A percentile compares a stretch with the other conserved stretches of the same genome.
Evolutionary conservation across 2,797 vertebrate genomes (phyloP).

Genomic region (Coilia nasus): DNA sequence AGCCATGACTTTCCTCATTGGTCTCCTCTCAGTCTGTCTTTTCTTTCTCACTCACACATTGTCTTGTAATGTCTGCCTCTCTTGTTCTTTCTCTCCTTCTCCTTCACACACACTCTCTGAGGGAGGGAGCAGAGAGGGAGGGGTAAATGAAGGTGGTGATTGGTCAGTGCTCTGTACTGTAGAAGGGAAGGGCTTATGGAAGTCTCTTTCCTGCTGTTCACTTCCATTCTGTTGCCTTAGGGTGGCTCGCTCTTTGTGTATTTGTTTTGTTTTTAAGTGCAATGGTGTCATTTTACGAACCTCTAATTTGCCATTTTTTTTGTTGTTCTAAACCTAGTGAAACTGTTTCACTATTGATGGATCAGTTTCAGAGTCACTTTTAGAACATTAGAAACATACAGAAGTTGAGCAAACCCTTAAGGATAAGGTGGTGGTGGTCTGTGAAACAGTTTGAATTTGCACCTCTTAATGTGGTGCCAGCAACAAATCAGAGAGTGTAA

Average conservation of each 20-base stretch:
- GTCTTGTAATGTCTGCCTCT: neutral
- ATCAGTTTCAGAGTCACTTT: neutral
- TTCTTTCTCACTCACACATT: neutral
- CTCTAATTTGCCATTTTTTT: constrained; percentile 35
- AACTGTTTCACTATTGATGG: constrained; percentile 38
- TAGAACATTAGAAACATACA: neutral
- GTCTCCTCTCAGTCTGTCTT: neutral
- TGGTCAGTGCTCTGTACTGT: constrained; percentile 58
- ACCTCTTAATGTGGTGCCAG: neutral
- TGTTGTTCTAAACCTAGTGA: constrained; percentile 31
- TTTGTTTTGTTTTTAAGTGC: constrained; percentile 33
- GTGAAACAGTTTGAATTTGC: neutral
- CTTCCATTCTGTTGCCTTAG: constrained; percentile 6
- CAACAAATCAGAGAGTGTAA: neutral
- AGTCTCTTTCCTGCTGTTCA: constrained; percentile 29
- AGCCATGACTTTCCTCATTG: neutral
- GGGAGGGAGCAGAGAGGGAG: constrained; percentile 57
- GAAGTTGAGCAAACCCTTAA: neutral
- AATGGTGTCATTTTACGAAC: constrained; percentile 26
- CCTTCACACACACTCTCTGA: constrained; percentile 15
- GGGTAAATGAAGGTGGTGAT: constrained; percentile 53
- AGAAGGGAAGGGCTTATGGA: constrained; percentile 57
- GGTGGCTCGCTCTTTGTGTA: neutral
- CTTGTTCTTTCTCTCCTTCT: constrained; percentile 18
- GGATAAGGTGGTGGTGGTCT: neutral